Evolutionary conservation across 1,140 invertebrate genomes (phyloP).

Genomic region (Penaeus indicus): DNA sequence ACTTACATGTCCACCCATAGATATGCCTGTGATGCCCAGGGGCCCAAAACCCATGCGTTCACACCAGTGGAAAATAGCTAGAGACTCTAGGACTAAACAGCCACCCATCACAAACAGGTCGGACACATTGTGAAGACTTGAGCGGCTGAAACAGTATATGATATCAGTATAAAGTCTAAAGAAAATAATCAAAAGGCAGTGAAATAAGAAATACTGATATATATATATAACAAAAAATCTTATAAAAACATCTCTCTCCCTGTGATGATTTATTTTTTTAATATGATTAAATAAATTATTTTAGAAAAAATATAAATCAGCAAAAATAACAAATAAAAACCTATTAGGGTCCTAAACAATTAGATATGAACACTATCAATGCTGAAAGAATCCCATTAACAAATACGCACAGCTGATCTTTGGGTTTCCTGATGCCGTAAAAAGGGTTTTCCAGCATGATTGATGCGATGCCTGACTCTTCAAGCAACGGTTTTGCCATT

Average conservation of each 20-base stretch:
- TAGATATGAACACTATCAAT: background rate
- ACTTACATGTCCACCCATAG: slow-evolving; percentile 99
- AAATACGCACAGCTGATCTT: slow-evolving; percentile 85
- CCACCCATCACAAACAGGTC: slow-evolving; percentile 99
- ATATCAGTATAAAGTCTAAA: too few species aligned
- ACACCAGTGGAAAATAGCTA: slow-evolving; percentile 87
- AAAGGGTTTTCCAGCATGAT: slow-evolving; percentile 98
- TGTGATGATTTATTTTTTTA: too few species aligned
- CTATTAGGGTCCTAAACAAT: background rate
- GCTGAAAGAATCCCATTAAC: slow-evolving; percentile 16
- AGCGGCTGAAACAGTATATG: slow-evolving; percentile 77
- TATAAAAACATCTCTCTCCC: too few species aligned
- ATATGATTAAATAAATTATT: too few species aligned
- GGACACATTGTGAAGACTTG: slow-evolving; percentile 93
- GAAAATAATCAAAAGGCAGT: too few species aligned
- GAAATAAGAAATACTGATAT: too few species aligned
- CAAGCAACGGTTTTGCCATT: slow-evolving; percentile 91
- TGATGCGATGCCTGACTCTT: slow-evolving; percentile 91
- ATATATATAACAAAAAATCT: too few species aligned
- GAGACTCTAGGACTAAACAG: slow-evolving; percentile 92
- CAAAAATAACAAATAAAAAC: too few species aligned
- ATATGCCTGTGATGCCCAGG: slow-evolving; percentile 94
- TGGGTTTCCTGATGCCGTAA: slow-evolving; percentile 93
- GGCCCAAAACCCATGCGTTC: slow-evolving; percentile 81
- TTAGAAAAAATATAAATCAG: too few species aligned